Percentiles rank a stretch among this genome's conserved stretches.
Evolutionary conservation across 2,113 vertebrate genomes (phyloP).

Genomic region (Rhinopithecus roxellana): DNA sequence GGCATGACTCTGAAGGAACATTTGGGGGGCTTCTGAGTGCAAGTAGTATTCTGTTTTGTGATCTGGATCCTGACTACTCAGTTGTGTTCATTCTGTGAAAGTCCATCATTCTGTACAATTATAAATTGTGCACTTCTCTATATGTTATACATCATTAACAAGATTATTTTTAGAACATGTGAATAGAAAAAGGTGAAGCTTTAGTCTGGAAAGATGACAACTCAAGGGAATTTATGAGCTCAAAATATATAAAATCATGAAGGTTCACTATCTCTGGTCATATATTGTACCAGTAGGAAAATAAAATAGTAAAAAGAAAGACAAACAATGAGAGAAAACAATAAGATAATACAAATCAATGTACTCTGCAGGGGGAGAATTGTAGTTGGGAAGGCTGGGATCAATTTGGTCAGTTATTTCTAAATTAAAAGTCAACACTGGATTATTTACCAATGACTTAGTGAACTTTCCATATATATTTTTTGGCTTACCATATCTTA

Average conservation of each 20-base stretch:
- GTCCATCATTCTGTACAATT: neutral
- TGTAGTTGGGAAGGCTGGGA: slow-evolving; percentile 80
- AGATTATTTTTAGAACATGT: neutral
- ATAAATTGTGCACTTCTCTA: neutral
- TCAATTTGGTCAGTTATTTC: slow-evolving; percentile 82
- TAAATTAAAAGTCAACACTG: slow-evolving; percentile 86
- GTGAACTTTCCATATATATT: slow-evolving; percentile 79
- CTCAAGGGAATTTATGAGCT: slow-evolving; percentile 9
- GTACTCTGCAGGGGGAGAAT: slow-evolving; percentile 72
- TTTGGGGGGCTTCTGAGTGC: neutral
- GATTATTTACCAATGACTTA: slow-evolving; percentile 81
- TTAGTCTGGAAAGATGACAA: neutral
- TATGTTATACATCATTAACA: neutral
- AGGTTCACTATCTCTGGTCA: neutral
- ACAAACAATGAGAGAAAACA: slow-evolving; percentile 79
- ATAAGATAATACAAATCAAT: slow-evolving; percentile 58
- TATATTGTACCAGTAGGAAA: slow-evolving; percentile 38
- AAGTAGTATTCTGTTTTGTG: neutral
- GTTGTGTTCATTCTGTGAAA: neutral
- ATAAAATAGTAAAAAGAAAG: slow-evolving; percentile 73
- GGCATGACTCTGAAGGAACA: neutral
- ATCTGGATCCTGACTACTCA: neutral
- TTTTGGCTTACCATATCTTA: slow-evolving; percentile 65
- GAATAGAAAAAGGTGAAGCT: neutral
- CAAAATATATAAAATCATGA: neutral